Base-by-base conservation (phyloP, 2,113 vertebrate genomes). In the Sinocyclocheilus anophthalmus region DNA sequence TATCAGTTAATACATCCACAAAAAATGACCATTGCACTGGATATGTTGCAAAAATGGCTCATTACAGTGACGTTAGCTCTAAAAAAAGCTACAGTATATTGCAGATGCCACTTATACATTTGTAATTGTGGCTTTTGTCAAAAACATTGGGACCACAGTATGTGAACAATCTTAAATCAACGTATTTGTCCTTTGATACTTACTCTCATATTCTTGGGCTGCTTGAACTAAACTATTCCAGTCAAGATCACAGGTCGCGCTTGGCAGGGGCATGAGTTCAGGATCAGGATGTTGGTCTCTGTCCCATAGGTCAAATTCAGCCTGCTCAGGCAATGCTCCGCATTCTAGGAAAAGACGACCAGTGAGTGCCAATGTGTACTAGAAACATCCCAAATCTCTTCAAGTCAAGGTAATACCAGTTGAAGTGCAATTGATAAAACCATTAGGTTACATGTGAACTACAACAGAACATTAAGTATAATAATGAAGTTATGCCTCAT, bases 171-270 rank as follows among this genome's bases (percentile, higher is more conserved):
- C 61, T 14, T 39, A 22, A 22, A 37, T 82, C n/a, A 22, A 69
- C 10, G 59, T 57, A 84, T 63, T 82, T 77, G 14, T 57, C 3
- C 39, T 63, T 69, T 79, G 9, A 61, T 48, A 75, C 77, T 89
- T 89, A 95, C 95, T 93, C 92, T 96, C 94, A 0, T 94, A 96
- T 0, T 94, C 95, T 84, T 95, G 94, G 30, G 95, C 95, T 0
- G 94, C 94, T 0, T 89, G 94, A 12, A 96, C 94, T 48, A 96
- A 88, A 86, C 93, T 95, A 81, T 94, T 93, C 95, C 95, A 96
- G 77, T 96, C 94, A 0, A 95, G 91, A 30, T 93, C 93, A 0
- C 93, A 11, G 0, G 93, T 92, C 0, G 93, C 92, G 84, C 94
- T 94, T 0, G 93, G 93, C 13, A 94, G 90, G 0, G 94, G 94